phyloP scores from a whole-genome alignment of 2,797 vertebrate species.

The Alosa sapidissima region DNA sequence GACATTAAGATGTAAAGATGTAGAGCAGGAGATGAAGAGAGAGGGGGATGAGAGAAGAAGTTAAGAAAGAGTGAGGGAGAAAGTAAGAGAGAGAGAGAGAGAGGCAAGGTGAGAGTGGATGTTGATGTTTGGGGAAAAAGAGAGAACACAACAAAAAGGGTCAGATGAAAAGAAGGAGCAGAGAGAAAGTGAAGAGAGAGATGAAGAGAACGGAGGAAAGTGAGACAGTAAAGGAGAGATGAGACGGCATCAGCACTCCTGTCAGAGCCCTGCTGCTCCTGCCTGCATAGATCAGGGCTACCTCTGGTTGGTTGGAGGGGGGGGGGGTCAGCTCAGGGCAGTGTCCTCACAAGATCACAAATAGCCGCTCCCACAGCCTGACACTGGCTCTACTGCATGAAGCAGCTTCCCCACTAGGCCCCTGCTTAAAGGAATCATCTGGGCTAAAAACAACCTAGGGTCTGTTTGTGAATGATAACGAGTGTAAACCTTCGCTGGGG shows the following conservation, averaged over 20 bases:
- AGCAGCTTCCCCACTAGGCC: not conserved
- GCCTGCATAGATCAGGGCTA: not conserved
- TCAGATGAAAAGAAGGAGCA: constrained; percentile 19
- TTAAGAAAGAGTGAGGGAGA: constrained; percentile 32
- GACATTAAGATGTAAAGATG: not conserved
- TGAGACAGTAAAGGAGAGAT: constrained; percentile 22
- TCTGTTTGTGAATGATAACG: too few relatives aligned
- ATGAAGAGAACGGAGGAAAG: not conserved
- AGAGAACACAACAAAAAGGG: constrained; percentile 6
- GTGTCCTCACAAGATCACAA: not conserved
- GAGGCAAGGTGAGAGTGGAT: not conserved
- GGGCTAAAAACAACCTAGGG: too few relatives aligned
- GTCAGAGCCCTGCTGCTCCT: not conserved
- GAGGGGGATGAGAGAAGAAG: not conserved
- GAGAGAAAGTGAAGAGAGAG: not conserved
- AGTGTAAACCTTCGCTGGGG: too few relatives aligned
- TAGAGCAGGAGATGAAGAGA: not conserved
- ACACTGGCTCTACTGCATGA: too few relatives aligned
- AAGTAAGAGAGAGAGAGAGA: not conserved
- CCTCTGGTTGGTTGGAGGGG: not conserved
- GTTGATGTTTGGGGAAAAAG: not conserved
- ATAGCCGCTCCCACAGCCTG: not conserved
- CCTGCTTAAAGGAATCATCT: not conserved
- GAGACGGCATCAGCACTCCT: not conserved
- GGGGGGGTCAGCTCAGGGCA: not conserved